Evolutionary conservation across 2,888 invertebrate species (phyloP).

Genomic region (Peribatodes rhomboidaria): DNA sequence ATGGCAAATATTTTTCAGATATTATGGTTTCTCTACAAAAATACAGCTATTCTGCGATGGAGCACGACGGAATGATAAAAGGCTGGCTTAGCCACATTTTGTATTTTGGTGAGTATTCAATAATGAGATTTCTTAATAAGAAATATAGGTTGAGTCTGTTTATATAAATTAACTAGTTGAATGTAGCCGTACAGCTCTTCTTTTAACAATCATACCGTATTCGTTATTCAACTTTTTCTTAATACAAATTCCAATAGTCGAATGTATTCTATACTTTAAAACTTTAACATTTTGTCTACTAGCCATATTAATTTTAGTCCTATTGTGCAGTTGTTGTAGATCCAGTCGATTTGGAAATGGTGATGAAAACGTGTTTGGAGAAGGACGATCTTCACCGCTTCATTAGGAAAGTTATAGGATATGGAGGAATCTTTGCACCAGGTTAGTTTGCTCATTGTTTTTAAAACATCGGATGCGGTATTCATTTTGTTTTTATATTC

Average conservation of each 20-base stretch:
- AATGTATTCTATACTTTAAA: not conserved
- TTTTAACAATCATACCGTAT: too few species aligned
- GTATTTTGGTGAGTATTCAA: conserved; percentile 52
- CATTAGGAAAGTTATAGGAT: conserved; percentile 63
- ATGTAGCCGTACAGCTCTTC: too few species aligned
- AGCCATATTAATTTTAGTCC: conserved; percentile 7
- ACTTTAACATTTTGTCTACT: too few species aligned
- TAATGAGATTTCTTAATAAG: too few species aligned
- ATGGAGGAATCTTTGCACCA: conserved; percentile 74
- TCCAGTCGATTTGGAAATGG: conserved; percentile 70
- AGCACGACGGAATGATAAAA: conserved; percentile 60
- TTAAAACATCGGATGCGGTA: not conserved
- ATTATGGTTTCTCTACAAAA: conserved; percentile 69
- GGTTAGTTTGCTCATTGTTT: conserved; percentile 52
- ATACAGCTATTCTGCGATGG: conserved; percentile 66
- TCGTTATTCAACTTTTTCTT: too few species aligned
- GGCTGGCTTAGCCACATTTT: conserved; percentile 72
- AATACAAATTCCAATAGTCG: too few species aligned
- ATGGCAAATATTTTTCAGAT: conserved; percentile 60
- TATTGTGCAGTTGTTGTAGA: conserved; percentile 64
- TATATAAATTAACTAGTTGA: too few species aligned
- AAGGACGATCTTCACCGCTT: conserved; percentile 76
- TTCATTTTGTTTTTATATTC: too few species aligned
- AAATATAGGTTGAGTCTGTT: too few species aligned
- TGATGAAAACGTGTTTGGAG: conserved; percentile 74